phyloP scores from a whole-genome alignment of 2,888 invertebrate genomes.

The Dicyrtoma fusca region DNA sequence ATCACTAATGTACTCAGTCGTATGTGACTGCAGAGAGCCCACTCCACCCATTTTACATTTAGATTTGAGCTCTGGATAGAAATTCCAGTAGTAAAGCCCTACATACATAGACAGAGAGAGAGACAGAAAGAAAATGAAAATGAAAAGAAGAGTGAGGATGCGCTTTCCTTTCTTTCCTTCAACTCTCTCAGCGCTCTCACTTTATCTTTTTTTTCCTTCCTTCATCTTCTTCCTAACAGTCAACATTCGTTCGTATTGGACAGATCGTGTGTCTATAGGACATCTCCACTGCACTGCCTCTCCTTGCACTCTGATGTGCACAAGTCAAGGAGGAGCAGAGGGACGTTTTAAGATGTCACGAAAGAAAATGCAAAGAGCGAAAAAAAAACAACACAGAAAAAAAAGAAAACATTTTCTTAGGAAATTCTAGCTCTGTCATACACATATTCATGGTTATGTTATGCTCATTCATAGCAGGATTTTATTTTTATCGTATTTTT shows the following conservation, averaged over 20 bases:
- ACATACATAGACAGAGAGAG: conserved; percentile 51
- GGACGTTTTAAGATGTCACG: conserved; percentile 39
- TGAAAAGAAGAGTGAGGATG: conserved; percentile 38
- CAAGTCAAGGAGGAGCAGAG: conserved; percentile 30
- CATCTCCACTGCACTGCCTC: neutral
- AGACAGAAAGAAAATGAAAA: neutral
- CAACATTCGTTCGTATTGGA: too few relatives aligned
- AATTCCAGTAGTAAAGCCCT: conserved; percentile 39
- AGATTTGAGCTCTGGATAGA: neutral
- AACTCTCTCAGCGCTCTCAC: conserved; percentile 29
- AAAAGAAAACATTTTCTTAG: neutral
- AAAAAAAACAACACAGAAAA: too few relatives aligned
- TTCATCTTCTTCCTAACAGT: neutral
- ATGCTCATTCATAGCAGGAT: too few relatives aligned
- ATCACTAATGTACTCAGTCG: too few relatives aligned
- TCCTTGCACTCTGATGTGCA: neutral
- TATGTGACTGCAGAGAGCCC: too few relatives aligned
- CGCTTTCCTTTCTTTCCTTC: conserved; percentile 42
- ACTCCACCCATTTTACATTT: conserved; percentile 12
- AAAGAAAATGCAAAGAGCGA: conserved; percentile 30
- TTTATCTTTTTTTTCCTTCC: conserved; percentile 26
- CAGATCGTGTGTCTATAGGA: neutral
- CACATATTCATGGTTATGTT: too few relatives aligned
- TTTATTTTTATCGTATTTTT: too few relatives aligned
- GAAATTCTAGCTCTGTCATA: too few relatives aligned